phyloP scores from a whole-genome alignment of 2,113 vertebrate genomes.

The Motacilla alba region DNA sequence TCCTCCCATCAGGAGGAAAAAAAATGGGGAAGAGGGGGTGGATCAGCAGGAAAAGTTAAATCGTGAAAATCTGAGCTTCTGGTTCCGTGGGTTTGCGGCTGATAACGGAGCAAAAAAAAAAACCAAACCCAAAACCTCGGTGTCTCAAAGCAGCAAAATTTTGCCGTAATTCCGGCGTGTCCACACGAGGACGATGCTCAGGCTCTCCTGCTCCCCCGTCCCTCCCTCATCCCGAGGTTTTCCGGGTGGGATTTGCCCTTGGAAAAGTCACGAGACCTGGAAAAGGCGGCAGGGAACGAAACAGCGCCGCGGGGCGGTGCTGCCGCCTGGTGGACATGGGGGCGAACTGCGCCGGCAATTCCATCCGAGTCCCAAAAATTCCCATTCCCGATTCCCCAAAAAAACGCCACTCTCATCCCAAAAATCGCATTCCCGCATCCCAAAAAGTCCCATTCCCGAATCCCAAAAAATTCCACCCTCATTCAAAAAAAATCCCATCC shows the following conservation, averaged over 20 bases:
- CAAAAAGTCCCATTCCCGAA: too few species aligned
- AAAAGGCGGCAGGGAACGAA: rapidly evolving
- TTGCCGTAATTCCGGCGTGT: not conserved
- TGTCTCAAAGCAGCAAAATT: not conserved
- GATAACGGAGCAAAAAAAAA: rapidly evolving
- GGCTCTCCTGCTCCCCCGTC: rapidly evolving
- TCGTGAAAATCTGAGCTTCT: not conserved
- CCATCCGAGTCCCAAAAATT: not conserved
- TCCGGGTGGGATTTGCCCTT: not conserved
- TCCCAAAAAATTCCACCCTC: too few species aligned
- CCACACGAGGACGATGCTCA: rapidly evolving
- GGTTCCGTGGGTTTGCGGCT: rapidly evolving
- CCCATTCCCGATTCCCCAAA: not conserved
- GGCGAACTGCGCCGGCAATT: rapidly evolving
- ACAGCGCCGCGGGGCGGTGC: not conserved
- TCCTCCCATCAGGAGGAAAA: not conserved
- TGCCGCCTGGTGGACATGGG: rapidly evolving
- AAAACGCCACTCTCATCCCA: not conserved
- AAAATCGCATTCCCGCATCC: too few species aligned
- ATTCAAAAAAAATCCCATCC: too few species aligned
- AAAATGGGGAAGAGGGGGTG: not conserved
- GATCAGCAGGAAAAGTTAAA: not conserved
- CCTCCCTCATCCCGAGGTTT: not conserved
- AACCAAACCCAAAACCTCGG: too few species aligned
- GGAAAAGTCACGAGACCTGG: rapidly evolving